Conservation (phyloP, 2,113 vertebrate genomes). For the Salminus brasiliensis region DNA sequence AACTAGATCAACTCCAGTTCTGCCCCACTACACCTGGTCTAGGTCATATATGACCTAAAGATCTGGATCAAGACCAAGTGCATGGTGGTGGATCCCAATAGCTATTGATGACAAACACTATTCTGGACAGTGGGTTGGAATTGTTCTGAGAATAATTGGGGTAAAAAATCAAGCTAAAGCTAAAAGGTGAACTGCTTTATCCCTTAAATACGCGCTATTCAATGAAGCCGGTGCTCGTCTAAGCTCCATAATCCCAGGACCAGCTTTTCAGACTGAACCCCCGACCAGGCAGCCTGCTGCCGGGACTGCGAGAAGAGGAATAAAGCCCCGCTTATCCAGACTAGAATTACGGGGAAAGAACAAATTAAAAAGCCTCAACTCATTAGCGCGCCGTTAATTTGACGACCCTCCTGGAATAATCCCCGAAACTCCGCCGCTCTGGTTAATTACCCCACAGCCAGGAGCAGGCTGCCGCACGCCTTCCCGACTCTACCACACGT, state of each 20-base stretch:
- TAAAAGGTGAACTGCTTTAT: constrained; percentile 60
- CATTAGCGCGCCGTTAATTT: constrained; percentile 81
- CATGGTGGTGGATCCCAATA: too few species aligned
- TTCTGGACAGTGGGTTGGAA: background rate
- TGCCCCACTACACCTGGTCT: too few species aligned
- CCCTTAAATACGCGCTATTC: constrained; percentile 52
- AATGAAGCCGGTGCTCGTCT: constrained; percentile 58
- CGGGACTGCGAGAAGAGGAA: constrained; percentile 63
- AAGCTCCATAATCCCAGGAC: constrained; percentile 63
- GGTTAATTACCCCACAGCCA: constrained; percentile 75
- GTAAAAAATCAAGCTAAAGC: background rate
- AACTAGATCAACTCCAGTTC: too few species aligned
- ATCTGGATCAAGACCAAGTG: too few species aligned
- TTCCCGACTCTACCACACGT: constrained; percentile 7
- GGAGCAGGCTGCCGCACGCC: constrained; percentile 18
- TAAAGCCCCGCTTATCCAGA: constrained; percentile 81
- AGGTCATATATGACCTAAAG: too few species aligned
- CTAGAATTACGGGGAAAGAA: constrained; percentile 79
- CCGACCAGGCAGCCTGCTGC: constrained; percentile 68
- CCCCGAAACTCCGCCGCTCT: constrained; percentile 75
- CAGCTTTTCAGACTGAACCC: constrained; percentile 61
- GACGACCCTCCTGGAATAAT: constrained; percentile 78
- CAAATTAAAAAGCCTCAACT: constrained; percentile 84
- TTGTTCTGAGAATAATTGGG: background rate
- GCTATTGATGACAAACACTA: too few species aligned